Conservation (phyloP, 1,140 invertebrate genomes). For the Antheraea pernyi region DNA sequence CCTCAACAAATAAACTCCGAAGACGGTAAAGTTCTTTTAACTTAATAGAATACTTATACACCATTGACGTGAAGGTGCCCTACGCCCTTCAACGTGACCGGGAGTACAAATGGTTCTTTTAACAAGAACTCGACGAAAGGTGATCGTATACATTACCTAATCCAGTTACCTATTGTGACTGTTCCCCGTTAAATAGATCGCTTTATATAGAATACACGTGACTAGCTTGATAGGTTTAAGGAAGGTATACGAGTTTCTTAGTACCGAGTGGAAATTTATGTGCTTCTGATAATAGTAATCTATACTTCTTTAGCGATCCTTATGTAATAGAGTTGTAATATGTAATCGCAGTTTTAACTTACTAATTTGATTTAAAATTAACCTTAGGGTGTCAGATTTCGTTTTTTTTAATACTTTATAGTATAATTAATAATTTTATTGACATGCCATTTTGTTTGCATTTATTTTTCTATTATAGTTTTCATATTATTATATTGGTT, state of each 20-base stretch:
- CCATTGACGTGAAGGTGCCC: neutral
- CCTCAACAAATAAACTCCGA: neutral
- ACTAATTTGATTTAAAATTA: too few species aligned
- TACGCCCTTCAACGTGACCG: conserved; percentile 2
- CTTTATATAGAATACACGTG: neutral
- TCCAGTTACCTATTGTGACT: conserved; percentile 2
- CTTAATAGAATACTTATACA: neutral
- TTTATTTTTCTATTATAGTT: too few species aligned
- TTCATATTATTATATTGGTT: too few species aligned
- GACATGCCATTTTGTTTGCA: too few species aligned
- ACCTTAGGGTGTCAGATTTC: too few species aligned
- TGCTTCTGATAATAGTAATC: too few species aligned
- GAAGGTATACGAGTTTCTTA: neutral
- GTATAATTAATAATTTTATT: too few species aligned
- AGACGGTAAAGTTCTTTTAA: neutral
- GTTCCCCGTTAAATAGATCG: neutral
- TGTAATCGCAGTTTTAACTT: too few species aligned
- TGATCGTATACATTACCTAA: conserved; percentile 2
- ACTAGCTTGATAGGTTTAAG: neutral
- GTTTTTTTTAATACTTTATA: too few species aligned
- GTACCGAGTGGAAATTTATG: too few species aligned
- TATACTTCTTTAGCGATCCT: too few species aligned
- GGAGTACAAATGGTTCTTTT: neutral
- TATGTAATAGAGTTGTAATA: too few species aligned
- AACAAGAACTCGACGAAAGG: neutral